phyloP scores from a whole-genome alignment of 2,888 invertebrate species.

The Neocrepidodera transversa region DNA sequence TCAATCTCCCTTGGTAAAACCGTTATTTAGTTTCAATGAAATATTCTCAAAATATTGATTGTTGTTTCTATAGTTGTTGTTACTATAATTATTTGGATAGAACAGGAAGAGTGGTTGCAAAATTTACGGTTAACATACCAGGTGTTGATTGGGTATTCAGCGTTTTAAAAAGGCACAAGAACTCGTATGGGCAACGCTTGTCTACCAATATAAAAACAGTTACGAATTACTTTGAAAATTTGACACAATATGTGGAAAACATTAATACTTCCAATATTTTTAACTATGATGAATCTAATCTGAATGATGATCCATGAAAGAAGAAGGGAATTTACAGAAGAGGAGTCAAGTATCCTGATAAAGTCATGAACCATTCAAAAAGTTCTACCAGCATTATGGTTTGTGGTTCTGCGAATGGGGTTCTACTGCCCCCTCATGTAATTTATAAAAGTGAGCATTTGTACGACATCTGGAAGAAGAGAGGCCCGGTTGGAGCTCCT shows the following conservation, averaged over 20 bases:
- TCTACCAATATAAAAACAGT: neutral
- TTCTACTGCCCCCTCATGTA: no score
- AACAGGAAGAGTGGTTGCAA: neutral
- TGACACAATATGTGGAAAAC: neutral
- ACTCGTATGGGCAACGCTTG: no score
- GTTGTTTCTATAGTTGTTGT: no score
- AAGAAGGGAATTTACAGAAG: neutral
- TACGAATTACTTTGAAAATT: no score
- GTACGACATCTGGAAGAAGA: slow-evolving; percentile 52
- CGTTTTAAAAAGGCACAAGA: no score
- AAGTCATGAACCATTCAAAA: slow-evolving; percentile 41
- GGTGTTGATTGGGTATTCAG: neutral
- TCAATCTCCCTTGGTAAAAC: no score
- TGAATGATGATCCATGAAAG: neutral
- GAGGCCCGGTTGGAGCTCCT: slow-evolving; percentile 48
- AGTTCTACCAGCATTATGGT: slow-evolving; percentile 51
- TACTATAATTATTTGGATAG: no score
- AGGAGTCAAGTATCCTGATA: slow-evolving; percentile 22
- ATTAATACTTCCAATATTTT: neutral
- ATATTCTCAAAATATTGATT: no score
- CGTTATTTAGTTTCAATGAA: no score
- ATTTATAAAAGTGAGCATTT: no score
- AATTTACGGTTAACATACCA: neutral
- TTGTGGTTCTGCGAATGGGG: slow-evolving; percentile 50
- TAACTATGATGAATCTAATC: neutral